Base-by-base conservation (phyloP, 2,797 vertebrate species). In the Gymnothorax reevesii region DNA sequence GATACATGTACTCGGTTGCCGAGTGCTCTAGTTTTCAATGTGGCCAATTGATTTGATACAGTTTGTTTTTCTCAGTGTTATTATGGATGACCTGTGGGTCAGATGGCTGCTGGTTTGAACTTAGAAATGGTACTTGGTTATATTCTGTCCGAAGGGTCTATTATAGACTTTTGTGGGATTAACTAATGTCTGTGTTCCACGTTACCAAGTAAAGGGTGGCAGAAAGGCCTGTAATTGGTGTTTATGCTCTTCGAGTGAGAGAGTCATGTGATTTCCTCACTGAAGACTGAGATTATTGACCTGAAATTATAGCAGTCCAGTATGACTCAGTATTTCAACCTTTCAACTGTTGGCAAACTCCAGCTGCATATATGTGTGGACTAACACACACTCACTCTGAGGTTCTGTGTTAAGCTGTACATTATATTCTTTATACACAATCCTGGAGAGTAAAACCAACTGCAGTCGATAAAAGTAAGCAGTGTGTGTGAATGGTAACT, bases 221-320 rank as follows among this genome's bases (percentile, higher is more conserved):
- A 52, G 27, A 52, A 54, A 10, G 73, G 57, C 57, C 62, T 82
- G 59, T 59, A 86, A 71, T 93, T 85, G 91, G 87, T 89, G 88
- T 87, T 91, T 89, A 92, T 86, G 87, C 86, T 87, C 82, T 79
- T 79, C 75, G n/a, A 54, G 75, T 0, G 42, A 25, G 7, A 1
- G 42, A 75, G 15, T 25, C 4, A 62, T 60, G 84, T 54, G 87
- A 82, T 83, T 80, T 79, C 54, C 85, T 80, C 42, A 86, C 86
- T 55, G 64, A 49, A 33, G 69, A 87, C 73, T 57, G 64, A 75
- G 84, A 80, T 15, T 83, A 83, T 79, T 73, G 54, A 0, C 66
- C 90, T 86, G 84, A 87, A 82, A 87, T 89, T 86, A 42, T 1
- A 10, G 27, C 4, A 2, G 33, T 42, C 27, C 42, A 17, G 27